Base-by-base conservation (phyloP, 1,140 invertebrate species). In the Drosophila busckii region DNA sequence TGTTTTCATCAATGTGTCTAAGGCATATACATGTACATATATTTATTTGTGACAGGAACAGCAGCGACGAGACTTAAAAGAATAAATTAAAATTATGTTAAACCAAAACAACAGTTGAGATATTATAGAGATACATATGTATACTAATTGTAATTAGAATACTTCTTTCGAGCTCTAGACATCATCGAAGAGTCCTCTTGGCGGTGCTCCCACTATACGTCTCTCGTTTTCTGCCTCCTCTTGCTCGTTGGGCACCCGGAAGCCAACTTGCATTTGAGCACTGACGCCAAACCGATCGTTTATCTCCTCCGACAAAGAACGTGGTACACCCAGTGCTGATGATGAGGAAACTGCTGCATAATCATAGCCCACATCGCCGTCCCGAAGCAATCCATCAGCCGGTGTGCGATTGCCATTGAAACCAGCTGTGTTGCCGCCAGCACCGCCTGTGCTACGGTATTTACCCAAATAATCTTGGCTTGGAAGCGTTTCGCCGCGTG, bases 181-280 rank as follows among this genome's bases (percentile, higher is more conserved):
- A 88, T 97, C 95, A 87, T 97, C 95, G 71, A 97, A 97, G 38
- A 97, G 90, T 32, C 94, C 93, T 56, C 91, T 89, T 0, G 94
- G 94, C 0, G 94, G 93, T 38, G 90, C 89, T 2, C 90, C 91
- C 32, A 92, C 89, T 67, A 86, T 89, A 60, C 50, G 88, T 63
- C 84, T 38, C 68, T 86, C 75, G 13, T 56, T 41, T n/a, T 66
- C 90, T 32, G 73, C 87, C 46, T 70, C 88, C 64, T 73, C 88
- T 56, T 89, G 89, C 17, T 87, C 56, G 15, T 13, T 66, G 3
- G 46, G 15, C 5, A 87, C 76, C 15, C 73, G 71, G 46, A 87
- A 87, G 1, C 69, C 84, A 8, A 88, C 61, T 26, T 88, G 66
- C n/a, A 89, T 83, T 10, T 89, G 82, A 0, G 91, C 90, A 59